phyloP scores from a whole-genome alignment of 2,888 invertebrate genomes.

The Pseudococcus jackbeardsleyi region DNA sequence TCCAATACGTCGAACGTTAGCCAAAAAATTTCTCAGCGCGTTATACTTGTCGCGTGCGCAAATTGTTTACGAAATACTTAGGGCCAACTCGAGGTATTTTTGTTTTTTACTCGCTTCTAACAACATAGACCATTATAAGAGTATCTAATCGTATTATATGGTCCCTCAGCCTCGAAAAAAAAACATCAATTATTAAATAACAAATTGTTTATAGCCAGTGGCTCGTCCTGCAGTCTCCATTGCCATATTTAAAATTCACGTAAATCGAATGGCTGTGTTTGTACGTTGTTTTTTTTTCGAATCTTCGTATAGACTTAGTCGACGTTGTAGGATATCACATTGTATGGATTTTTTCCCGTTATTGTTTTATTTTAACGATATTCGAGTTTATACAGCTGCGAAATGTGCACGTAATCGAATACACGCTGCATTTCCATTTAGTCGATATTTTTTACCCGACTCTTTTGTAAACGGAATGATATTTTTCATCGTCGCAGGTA shows the following conservation, averaged over 20 bases:
- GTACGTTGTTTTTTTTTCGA: not conserved
- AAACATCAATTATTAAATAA: not conserved
- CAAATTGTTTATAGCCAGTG: not conserved
- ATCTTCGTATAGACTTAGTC: not conserved
- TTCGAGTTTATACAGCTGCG: not conserved
- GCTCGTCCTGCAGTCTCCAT: no score
- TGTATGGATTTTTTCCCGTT: not conserved
- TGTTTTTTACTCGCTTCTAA: conserved; percentile 32
- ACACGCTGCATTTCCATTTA: not conserved
- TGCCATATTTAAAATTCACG: not conserved
- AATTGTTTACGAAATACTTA: conserved; percentile 58
- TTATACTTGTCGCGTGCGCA: conserved; percentile 61
- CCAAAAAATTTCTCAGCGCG: conserved; percentile 57
- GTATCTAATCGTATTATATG: not conserved
- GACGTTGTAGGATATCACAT: not conserved
- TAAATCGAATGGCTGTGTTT: not conserved
- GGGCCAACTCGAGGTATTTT: not conserved
- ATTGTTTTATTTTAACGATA: not conserved
- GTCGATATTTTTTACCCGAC: not conserved
- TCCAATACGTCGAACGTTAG: conserved; percentile 54
- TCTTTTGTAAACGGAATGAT: no score
- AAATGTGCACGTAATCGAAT: not conserved
- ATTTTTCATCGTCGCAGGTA: no score
- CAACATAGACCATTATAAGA: not conserved
- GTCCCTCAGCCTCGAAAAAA: conserved; percentile 3